phyloP scores from a whole-genome alignment of 2,797 vertebrate species.

The Labeo calbasu region DNA sequence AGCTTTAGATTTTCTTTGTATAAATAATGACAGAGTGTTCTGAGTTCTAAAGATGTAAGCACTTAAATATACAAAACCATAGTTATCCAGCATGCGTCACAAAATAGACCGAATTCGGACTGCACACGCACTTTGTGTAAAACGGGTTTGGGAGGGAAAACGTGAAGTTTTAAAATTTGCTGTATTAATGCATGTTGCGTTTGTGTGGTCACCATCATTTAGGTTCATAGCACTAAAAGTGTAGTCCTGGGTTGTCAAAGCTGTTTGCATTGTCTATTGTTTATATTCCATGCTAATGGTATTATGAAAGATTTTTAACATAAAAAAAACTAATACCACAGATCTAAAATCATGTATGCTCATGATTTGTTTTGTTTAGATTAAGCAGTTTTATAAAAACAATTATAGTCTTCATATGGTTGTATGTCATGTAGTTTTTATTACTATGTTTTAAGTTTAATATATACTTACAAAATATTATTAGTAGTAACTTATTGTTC shows the following conservation, averaged over 20 bases:
- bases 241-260: neutral
- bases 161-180: neutral
- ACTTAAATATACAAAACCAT: too few relatives aligned
- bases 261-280: rapidly evolving
- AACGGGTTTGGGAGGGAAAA: too few relatives aligned
- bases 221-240: neutral
- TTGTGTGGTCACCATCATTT: neutral
- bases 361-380: neutral
- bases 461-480: neutral
- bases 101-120: too few relatives aligned
- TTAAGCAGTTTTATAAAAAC: neutral
- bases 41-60: too few relatives aligned
- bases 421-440: neutral
- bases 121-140: too few relatives aligned
- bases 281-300: neutral
- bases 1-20: too few relatives aligned
- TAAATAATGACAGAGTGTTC: too few relatives aligned
- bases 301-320: rapidly evolving
- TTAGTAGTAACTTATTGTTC: neutral
- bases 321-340: too few relatives aligned
- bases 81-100: too few relatives aligned
- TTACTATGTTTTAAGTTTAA: neutral
- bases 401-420: too few relatives aligned
- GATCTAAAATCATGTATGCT: rapidly evolving
- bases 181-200: neutral